Percentiles rank a stretch among this genome's conserved stretches.
phyloP scores from a whole-genome alignment of 2,113 vertebrate species.

The Neogobius melanostomus region DNA sequence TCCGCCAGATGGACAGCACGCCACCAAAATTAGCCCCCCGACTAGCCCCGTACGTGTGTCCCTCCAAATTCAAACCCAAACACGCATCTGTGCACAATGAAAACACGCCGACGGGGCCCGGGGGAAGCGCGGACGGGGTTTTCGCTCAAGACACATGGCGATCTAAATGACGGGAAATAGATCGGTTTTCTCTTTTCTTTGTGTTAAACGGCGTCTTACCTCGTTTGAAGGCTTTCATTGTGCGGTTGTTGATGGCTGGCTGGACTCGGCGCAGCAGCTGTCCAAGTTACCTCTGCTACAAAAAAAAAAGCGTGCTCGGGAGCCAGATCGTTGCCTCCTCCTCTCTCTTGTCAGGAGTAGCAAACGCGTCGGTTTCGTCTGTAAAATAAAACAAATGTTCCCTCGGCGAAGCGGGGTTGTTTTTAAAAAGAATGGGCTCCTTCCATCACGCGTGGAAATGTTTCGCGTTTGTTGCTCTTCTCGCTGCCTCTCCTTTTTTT shows the following conservation, averaged over 20 bases:
- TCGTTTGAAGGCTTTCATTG: slow-evolving; percentile 81
- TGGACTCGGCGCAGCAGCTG: slow-evolving; percentile 67
- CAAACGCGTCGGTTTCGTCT: slow-evolving; percentile 62
- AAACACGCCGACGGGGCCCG: slow-evolving; percentile 57
- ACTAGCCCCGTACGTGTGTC: slow-evolving; percentile 52
- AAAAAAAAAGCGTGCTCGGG: slow-evolving; percentile 60
- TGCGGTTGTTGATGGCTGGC: slow-evolving; percentile 68
- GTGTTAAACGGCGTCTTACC: slow-evolving; percentile 55
- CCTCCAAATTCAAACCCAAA: slow-evolving; percentile 73
- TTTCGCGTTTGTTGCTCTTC: slow-evolving; percentile 54
- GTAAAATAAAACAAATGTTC: slow-evolving; percentile 30
- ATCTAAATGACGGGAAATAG: background rate
- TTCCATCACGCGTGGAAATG: slow-evolving; percentile 19
- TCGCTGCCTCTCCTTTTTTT: slow-evolving; percentile 9
- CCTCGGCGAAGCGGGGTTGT: background rate
- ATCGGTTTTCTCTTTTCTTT: background rate
- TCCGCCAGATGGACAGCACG: slow-evolving; percentile 76
- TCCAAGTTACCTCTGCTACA: slow-evolving; percentile 69
- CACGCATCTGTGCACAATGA: slow-evolving; percentile 62
- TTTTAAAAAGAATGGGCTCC: background rate
- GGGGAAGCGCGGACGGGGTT: slow-evolving; percentile 15
- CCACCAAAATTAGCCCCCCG: slow-evolving; percentile 69
- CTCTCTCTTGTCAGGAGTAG: slow-evolving; percentile 1
- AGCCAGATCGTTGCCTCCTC: slow-evolving; percentile 49
- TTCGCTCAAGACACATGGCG: background rate